Evolutionary conservation across 2,113 vertebrate genomes (phyloP), one percentile per base, ranked within the genome.

Genomic region (Hirundichthys speculiger): DNA sequence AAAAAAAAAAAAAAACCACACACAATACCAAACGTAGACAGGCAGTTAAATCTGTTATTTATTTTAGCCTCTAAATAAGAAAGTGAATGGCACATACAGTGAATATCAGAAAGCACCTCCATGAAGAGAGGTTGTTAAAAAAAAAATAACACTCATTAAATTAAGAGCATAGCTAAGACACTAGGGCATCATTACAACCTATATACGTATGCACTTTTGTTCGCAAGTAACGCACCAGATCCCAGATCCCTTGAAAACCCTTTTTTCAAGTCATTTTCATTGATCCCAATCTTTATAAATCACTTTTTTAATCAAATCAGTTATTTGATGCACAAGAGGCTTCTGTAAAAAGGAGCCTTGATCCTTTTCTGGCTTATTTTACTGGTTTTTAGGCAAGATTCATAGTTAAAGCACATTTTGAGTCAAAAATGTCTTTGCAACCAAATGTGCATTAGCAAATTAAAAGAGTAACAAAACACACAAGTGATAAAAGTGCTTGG

Each of bases 321-420:
- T 34, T 34, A 9, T 34, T 34, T 34, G 30, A 6, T 34, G 30
- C 30, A 59, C 22, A 3, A 14, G 3, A 63, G 54, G 30, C 47
- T 65, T 72, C 45, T 48, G 40, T 14, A 48, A 19, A 34, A 61
- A 38, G 11, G 21, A 67, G 27, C 40, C 63, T 52, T 5, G 0
- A 21, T 9, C 2, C 60, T 42, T 46, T 54, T 55, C 46, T 38
- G 53, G 49, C 59, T 77, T 30, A 54, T 79, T 30, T 70, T 63
- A 71, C 34, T 58, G 42, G 46, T 63, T 75, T 76, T 76, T 71
- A 72, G 75, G 79, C 75, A 81, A 72, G 38, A 77, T 19, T 79
- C 12, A 13, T 64, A 43, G 2, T 60, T 50, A 76, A 74, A 60
- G 51, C 43, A 69, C 49, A 51, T 8, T 38, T 59, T 63, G 34